Conservation (phyloP, 1,140 invertebrate species). For the Nephila pilipes region DNA sequence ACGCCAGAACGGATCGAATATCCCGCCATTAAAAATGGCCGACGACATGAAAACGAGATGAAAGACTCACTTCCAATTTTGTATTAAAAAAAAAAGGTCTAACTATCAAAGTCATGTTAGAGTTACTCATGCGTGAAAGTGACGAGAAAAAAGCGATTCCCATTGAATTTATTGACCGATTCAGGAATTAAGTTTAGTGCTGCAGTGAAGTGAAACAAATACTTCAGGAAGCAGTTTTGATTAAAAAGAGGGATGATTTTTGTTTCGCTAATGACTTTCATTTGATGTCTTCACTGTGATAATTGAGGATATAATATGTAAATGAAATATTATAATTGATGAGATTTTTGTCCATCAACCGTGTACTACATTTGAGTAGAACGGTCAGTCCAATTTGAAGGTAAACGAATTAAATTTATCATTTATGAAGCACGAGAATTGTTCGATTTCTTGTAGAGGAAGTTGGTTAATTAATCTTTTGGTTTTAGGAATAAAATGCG, state of each 20-base stretch:
- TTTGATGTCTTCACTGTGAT: neutral
- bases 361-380: too few relatives aligned
- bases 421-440: too few relatives aligned
- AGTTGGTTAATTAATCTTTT: neutral
- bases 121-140: neutral
- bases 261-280: neutral
- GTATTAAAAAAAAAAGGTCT: neutral
- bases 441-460: too few relatives aligned
- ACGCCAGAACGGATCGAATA: conserved; percentile 71
- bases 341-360: too few relatives aligned
- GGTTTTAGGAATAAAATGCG: neutral
- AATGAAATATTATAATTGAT: neutral
- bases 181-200: neutral
- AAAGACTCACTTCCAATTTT: neutral
- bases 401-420: too few relatives aligned
- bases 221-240: neutral
- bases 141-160: neutral
- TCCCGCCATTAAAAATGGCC: conserved; percentile 67
- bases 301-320: neutral
- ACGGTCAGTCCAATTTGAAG: too few relatives aligned
- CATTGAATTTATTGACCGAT: neutral
- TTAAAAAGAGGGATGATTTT: neutral
- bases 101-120: neutral
- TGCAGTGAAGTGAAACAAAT: neutral
- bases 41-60: neutral